phyloP scores from a whole-genome alignment of 2,888 invertebrate species.

The Pseudeuparius sepicola region DNA sequence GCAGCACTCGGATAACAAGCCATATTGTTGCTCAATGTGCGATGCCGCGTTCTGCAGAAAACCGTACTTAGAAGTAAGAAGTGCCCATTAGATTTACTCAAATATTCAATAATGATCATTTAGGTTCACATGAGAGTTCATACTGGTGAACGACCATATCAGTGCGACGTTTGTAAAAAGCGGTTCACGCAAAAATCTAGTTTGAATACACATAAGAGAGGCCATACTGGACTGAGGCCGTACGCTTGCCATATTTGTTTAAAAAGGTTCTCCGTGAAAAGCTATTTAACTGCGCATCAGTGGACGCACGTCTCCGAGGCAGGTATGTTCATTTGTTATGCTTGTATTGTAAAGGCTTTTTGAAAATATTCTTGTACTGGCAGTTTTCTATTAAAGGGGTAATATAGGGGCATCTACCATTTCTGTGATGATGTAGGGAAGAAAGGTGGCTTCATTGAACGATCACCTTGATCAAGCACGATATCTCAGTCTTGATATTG shows the following conservation, averaged over 20 bases:
- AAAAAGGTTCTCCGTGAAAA: slow-evolving; percentile 71
- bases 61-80: slow-evolving; percentile 56
- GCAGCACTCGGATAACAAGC: slow-evolving; percentile 69
- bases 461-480: too few species aligned
- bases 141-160: slow-evolving; percentile 66
- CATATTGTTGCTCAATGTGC: slow-evolving; percentile 67
- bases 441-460: too few species aligned
- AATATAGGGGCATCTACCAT: too few species aligned
- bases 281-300: slow-evolving; percentile 70
- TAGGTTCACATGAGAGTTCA: slow-evolving; percentile 69
- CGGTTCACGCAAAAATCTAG: slow-evolving; percentile 74
- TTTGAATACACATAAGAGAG: slow-evolving; percentile 70
- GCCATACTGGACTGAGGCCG: slow-evolving; percentile 70
- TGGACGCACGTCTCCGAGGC: slow-evolving; percentile 72
- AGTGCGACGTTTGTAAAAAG: slow-evolving; percentile 65
- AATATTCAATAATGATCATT: slow-evolving; percentile 1
- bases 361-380: too few species aligned
- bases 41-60: slow-evolving; percentile 72
- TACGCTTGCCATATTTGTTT: slow-evolving; percentile 72
- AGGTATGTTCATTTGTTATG: too few species aligned
- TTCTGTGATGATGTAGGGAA: too few species aligned
- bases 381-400: too few species aligned
- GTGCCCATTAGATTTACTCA: slow-evolving; percentile 1
- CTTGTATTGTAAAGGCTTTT: too few species aligned
- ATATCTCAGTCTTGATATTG: too few species aligned